Evolutionary conservation across 1,140 invertebrate species (phyloP), one percentile per base, ranked within the genome.

Genomic region (Philopotamus ludificatus): DNA sequence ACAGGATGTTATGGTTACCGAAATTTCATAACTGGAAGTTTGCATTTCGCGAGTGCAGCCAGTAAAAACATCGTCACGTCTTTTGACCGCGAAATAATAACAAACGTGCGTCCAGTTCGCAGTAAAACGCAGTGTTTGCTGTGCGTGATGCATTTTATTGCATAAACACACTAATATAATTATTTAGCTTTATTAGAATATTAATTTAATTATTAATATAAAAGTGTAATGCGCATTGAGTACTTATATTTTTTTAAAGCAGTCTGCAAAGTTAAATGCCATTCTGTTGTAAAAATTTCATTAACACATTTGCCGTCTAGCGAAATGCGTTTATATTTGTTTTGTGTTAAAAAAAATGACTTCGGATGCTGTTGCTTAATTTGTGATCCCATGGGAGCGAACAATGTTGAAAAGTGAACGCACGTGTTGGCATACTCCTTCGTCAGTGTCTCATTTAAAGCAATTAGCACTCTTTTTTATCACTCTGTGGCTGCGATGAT

Each of bases 391-490:
- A n/a, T 15, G 60, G 51, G 60, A 62, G 1, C 51, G 23, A 25
- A 22, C 39, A 45, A 18, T 18, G 16, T 23, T 22, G 44, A 2
- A 10, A 22, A 51, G 45, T 15, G 25, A 51, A 23, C 28, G 3
- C 59, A 50, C 55, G 49, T 62, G 65, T 28, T 62, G 49, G 50
- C 59, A 67, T 12, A 20, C 60, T 58, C 51, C 54, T 55, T 68
- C 66, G 50, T 41, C 54, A 41, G 28, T 28, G 16, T 51, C 54
- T 12, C 34, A 61, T 34, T 42, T 39, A 23, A 2, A 42, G 61
- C 61, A 68, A 68, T 68, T 68, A 68, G 66, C 45, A 26, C 61
- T 50, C 21, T 21, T 66, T 45, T 59, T 68, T 63, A 60, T 26
- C 21, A 9, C 44, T 39, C n/a, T 8, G n/a, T 39, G n/a, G n/a